A percentile compares a stretch with the other conserved stretches of the same genome.
Evolutionary conservation across 2,888 invertebrate genomes (phyloP).

Genomic region (Zygogramma bicolorata): DNA sequence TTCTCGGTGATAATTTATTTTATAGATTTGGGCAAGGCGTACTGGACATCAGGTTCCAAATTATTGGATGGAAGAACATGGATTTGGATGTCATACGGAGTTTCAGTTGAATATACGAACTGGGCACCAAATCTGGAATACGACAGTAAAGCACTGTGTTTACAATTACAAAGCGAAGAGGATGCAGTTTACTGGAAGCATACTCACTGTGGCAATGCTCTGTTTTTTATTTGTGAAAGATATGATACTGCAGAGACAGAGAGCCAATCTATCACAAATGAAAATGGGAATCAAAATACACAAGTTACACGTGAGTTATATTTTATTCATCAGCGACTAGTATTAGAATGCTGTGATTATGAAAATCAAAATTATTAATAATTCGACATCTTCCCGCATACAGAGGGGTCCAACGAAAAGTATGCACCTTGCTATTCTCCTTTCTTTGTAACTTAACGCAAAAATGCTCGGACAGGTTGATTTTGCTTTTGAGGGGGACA

Average conservation of each 20-base stretch:
- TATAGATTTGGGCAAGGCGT: background rate
- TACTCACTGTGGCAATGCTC: background rate
- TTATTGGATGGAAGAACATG: constrained; percentile 19
- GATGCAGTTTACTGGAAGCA: constrained; percentile 10
- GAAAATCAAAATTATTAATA: too few relatives aligned
- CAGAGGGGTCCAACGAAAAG: too few relatives aligned
- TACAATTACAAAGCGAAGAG: background rate
- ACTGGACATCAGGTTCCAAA: constrained; percentile 26
- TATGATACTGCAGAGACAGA: too few relatives aligned
- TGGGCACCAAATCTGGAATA: constrained; percentile 11
- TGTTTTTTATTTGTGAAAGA: constrained; percentile 24
- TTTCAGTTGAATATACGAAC: constrained; percentile 14
- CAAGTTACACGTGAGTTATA: background rate
- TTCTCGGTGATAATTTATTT: background rate
- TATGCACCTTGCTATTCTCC: too few relatives aligned
- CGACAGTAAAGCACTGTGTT: background rate
- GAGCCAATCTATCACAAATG: too few relatives aligned
- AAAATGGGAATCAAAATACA: background rate
- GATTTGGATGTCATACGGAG: constrained; percentile 26
- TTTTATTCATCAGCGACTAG: too few relatives aligned
- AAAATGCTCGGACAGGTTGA: too few relatives aligned
- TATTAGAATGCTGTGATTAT: too few relatives aligned
- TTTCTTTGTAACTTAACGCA: too few relatives aligned
- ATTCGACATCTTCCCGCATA: too few relatives aligned
- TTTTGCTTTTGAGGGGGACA: too few relatives aligned